Conservation (phyloP, 2,888 invertebrate genomes). For the Sinodicranocentrus sp. region DNA sequence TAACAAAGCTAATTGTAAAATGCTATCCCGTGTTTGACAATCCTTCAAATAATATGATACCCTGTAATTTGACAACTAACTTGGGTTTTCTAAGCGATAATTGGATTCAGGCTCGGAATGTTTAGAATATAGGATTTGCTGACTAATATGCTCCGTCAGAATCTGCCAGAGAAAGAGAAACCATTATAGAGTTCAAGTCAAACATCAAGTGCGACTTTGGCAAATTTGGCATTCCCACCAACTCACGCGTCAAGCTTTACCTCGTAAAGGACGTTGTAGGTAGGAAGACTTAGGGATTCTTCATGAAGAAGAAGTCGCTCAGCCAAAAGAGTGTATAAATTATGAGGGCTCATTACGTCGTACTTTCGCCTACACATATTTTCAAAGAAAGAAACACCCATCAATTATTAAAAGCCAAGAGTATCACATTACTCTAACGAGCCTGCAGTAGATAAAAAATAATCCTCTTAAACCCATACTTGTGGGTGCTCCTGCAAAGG, state of each 20-base stretch:
- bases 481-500: conserved; percentile 97
- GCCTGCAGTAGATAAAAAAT: neutral
- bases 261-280: conserved; percentile 99
- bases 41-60: no score
- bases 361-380: conserved; percentile 91
- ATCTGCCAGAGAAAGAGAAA: conserved; percentile 81
- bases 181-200: neutral
- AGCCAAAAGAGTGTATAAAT: conserved; percentile 97
- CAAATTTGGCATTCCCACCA: no score
- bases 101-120: conserved; percentile 98
- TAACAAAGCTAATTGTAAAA: conserved; percentile 10
- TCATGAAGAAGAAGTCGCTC: conserved; percentile 92
- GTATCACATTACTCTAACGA: no score
- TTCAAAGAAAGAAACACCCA: neutral
- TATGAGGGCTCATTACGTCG: conserved; percentile 99
- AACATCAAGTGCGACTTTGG: neutral
- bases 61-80: conserved; percentile 80
- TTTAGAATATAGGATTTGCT: conserved; percentile 94
- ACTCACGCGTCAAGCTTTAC: conserved; percentile 77
- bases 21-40: no score
- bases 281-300: conserved; percentile 93
- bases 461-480: conserved; percentile 81
- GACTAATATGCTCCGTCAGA: conserved; percentile 97
- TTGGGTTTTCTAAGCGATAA: conserved; percentile 96
- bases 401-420: neutral